Conservation (phyloP, 2,888 invertebrate species). For the Philopedon plagiatum region DNA sequence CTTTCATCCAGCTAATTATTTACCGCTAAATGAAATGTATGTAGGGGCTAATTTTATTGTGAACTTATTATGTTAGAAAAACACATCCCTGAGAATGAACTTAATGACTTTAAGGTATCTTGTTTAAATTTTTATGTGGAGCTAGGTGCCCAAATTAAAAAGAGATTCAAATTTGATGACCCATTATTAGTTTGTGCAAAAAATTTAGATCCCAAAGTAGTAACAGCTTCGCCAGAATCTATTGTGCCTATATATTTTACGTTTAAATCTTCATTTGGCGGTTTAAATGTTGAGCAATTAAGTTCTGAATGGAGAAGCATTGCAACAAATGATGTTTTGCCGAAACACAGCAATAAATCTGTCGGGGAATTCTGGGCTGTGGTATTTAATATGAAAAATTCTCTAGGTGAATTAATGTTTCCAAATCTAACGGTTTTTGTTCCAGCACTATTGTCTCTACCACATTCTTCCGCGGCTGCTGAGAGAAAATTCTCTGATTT, state of each 20-base stretch:
- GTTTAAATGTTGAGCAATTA: slow-evolving; percentile 16
- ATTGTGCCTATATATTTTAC: slow-evolving; percentile 27
- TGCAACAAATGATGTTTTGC: slow-evolving; percentile 20
- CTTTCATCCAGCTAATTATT: slow-evolving; percentile 29
- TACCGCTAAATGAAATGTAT: slow-evolving; percentile 31
- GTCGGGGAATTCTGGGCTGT: slow-evolving; percentile 22
- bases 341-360: slow-evolving; percentile 7
- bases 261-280: slow-evolving; percentile 23
- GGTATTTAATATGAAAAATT: slow-evolving; percentile 23
- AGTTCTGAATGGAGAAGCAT: slow-evolving; percentile 30
- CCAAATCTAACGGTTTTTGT: slow-evolving; percentile 17
- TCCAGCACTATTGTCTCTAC: slow-evolving; percentile 8
- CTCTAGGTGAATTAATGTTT: slow-evolving; percentile 19
- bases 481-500: slow-evolving; percentile 15
- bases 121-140: slow-evolving; percentile 29
- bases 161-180: slow-evolving; percentile 9
- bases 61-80: slow-evolving; percentile 23
- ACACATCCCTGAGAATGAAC: slow-evolving; percentile 15
- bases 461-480: slow-evolving; percentile 23
- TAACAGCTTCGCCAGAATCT: slow-evolving; percentile 2
- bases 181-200: neutral
- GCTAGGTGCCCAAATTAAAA: slow-evolving; percentile 8
- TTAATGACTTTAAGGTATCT: slow-evolving; percentile 16
- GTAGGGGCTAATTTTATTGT: slow-evolving; percentile 37
- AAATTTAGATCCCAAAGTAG: slow-evolving; percentile 11